Evolutionary conservation across 2,113 vertebrate genomes (phyloP), one percentile per base, ranked within the genome.

Genomic region (Myrmophylax atrothorax): DNA sequence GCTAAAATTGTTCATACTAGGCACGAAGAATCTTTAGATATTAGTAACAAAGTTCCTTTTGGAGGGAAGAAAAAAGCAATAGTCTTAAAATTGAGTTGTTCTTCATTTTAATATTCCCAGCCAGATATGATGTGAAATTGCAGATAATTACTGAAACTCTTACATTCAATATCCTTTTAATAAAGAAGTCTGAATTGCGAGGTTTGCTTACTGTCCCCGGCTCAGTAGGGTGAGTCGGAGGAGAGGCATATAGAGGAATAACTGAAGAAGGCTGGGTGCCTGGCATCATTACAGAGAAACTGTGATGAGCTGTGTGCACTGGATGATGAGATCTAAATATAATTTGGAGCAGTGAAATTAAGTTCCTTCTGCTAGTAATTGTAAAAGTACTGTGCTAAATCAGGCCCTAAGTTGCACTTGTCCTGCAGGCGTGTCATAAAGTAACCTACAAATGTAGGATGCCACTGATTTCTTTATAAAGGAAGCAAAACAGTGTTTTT

Each of bases 31-130:
- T 73, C 62, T 83, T 73, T 31, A 69, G 69, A 44, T 84, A 52
- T 20, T 50, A 69, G 49, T 62, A 53, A 47, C 12, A 18, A 84
- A 76, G 31, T 49, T 76, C 9, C 10, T 93, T 83, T 72, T 82
- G 5, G 16, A 33, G 52, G 0, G 0, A 2, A 10, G 17, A 18
- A 33, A 24, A 25, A 14, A 10, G 1, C 14, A 70, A 20, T 29
- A 33, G 33, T 35, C 28, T 53, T 66, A 56, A 60, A 66, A n/a
- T 4, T 25, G 14, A 66, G 1, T n/a, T 35, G 17, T 29, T 75
- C 29, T 81, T 93, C 1, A n/a, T 47, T 38, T 73, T 60, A 40
- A 28, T 78, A 18, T 59, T 89, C 28, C 35, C 87, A 78, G 35
- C 20, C 40, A 63, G 47, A 12, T 67, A 28, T 4, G 7, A 55